phyloP scores from a whole-genome alignment of 1,140 invertebrate species.

The Drosophila albomicans region DNA sequence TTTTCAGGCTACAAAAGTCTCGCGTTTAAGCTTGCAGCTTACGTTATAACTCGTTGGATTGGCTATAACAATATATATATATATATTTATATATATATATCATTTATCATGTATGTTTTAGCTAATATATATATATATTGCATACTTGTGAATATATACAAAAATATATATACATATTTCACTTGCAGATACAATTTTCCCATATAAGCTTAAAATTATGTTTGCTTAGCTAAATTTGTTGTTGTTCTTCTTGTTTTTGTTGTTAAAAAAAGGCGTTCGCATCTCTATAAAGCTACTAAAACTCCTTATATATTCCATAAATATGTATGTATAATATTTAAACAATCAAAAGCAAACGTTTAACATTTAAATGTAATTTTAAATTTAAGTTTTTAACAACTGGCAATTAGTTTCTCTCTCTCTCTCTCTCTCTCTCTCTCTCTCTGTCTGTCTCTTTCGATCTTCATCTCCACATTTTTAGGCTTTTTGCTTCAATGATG shows the following conservation, averaged over 20 bases:
- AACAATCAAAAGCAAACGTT: constrained; percentile 53
- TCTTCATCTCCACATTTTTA: constrained; percentile 3
- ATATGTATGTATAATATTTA: constrained; percentile 35
- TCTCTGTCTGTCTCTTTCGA: no score
- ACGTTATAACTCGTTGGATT: constrained; percentile 26
- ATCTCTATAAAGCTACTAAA: constrained; percentile 48
- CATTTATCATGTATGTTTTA: constrained; percentile 29
- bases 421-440: no score
- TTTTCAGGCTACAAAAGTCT: constrained; percentile 23
- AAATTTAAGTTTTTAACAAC: constrained; percentile 50
- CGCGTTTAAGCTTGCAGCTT: constrained; percentile 39
- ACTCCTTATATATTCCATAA: constrained; percentile 23
- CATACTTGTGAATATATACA: constrained; percentile 1
- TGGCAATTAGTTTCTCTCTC: constrained; percentile 36
- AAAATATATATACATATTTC: constrained; percentile 24
- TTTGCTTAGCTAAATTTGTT: constrained; percentile 28
- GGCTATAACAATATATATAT: constrained; percentile 57
- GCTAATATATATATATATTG: constrained; percentile 23
- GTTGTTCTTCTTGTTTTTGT: constrained; percentile 5
- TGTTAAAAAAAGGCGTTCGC: constrained; percentile 42
- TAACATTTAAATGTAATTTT: constrained; percentile 49
- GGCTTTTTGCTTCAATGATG: constrained; percentile 36
- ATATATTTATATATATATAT: constrained; percentile 32
- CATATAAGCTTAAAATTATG: constrained; percentile 16
- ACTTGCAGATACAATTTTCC: constrained; percentile 6